Conservation (phyloP, 2,113 vertebrate genomes). For the Gambusia holbrooki region DNA sequence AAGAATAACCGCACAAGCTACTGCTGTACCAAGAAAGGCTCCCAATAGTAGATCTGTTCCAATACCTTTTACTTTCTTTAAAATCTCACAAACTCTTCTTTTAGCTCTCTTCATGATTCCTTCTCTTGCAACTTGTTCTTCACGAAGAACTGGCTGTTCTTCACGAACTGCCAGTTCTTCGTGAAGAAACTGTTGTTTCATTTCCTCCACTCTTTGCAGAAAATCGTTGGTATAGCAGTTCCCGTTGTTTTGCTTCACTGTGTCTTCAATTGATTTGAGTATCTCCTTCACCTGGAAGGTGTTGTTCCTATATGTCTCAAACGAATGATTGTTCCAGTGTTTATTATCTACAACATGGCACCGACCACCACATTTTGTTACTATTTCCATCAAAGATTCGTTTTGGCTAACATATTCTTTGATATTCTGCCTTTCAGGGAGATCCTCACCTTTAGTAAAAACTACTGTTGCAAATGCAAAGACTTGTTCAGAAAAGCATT, state of each 20-base stretch:
- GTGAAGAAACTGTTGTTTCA: neutral
- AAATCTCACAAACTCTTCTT: neutral
- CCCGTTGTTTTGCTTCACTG: neutral
- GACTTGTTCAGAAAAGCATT: constrained; percentile 39
- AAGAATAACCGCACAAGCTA: neutral
- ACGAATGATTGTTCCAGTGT: neutral
- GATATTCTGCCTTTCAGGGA: accelerated
- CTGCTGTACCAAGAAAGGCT: neutral
- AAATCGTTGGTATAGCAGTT: neutral
- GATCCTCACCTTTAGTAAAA: constrained; percentile 54
- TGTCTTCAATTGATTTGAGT: neutral
- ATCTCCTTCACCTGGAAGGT: neutral
- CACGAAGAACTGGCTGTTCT: too few species aligned
- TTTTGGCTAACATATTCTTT: accelerated
- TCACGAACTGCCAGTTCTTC: too few species aligned
- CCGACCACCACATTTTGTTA: neutral
- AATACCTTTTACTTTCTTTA: neutral
- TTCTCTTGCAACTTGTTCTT: neutral
- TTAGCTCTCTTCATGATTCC: neutral
- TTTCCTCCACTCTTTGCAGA: neutral
- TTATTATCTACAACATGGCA: neutral
- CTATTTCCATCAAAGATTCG: accelerated
- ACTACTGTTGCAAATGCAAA: constrained; percentile 39
- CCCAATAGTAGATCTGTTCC: neutral
- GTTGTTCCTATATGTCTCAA: neutral